Base-by-base conservation (phyloP, 2,797 vertebrate genomes). In the Cyprinodon diabolis region DNA sequence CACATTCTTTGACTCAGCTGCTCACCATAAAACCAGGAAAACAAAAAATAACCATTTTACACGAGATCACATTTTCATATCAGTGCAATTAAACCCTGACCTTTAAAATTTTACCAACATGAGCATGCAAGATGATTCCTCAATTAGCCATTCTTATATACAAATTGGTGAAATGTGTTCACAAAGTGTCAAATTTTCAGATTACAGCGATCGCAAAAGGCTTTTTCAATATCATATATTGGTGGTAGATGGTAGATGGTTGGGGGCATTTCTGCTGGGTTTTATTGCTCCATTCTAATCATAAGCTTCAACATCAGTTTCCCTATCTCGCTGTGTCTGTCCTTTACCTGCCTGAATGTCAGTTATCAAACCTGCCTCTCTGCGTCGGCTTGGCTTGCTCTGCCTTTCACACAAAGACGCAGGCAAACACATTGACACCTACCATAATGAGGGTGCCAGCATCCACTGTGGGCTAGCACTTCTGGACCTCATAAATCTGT, bases 1-100 rank as follows among this genome's bases (percentile, higher is more conserved):
- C 68, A 90, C 90, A 91, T 85, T 89, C 90, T 89, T 84, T 80
- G 82, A 87, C 76, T 86, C 88, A 81, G 77, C 77, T 89, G 84
- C 74, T 89, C 81, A 72, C 83, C 83, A 78, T 85, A 70, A 74
- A 70, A 60, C 84, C 84, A 76, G 76, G 86, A 88, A 90, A 84
- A 90, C 84, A 87, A 85, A 87, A 91, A 65, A 47, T 45, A 51
- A 51, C 14, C n/a, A 81, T 80, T 4, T 87, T 92, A 86, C 79
- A 93, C 89, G 79, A 85, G 62, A 84, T 89, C 88, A 92, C 89
- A 91, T 90, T 75, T 85, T 86, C 82, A 90, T 90, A 92, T 91
- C 88, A 94, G 92, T 94, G 93, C 92, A 94, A 90, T 91, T 91
- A 84, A 91, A 93, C 89, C 93, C 91, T 93, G 93, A 93, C 92